These are phyloP conservation scores for Pedionomus torquatus DNA, from an alignment of 2,113 vertebrate species.

Conservation along the genomic window DNA sequence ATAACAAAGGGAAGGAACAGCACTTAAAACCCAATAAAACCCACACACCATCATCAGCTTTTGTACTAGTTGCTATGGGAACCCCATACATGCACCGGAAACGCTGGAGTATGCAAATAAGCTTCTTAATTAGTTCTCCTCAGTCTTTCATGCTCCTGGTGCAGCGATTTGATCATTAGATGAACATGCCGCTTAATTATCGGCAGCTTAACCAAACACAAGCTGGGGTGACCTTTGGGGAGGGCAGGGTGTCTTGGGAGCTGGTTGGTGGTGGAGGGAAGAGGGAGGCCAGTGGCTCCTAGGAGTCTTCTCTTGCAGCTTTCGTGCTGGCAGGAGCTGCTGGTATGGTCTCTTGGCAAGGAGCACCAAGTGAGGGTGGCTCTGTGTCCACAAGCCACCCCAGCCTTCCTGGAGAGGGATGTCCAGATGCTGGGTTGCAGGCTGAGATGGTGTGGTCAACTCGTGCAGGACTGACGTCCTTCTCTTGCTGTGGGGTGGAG, in stretches of 20 bases:
- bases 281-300: rapidly evolving
- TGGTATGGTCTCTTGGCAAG: neutral
- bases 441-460: neutral
- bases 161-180: constrained; percentile 48
- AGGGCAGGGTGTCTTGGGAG: neutral
- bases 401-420: neutral
- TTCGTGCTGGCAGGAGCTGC: neutral
- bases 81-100: constrained; percentile 64
- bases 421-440: rapidly evolving
- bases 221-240: constrained; percentile 17
- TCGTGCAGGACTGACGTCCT: neutral
- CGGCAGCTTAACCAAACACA: constrained; percentile 53
- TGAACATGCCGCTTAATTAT: constrained; percentile 52
- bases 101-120: constrained; percentile 70
- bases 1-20: constrained; percentile 58
- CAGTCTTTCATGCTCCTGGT: constrained; percentile 31
- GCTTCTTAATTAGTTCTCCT: constrained; percentile 60
- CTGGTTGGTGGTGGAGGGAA: neutral
- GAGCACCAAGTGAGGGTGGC: neutral
- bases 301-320: neutral
- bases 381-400: neutral
- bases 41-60: constrained; percentile 41
- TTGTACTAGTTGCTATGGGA: constrained; percentile 73
- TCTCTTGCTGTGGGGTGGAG: neutral
- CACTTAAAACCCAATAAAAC: constrained; percentile 52